Percentiles rank a stretch among this genome's conserved stretches.
Conservation (phyloP, 1,140 invertebrate species). For the Zeugodacus cucurbitae region DNA sequence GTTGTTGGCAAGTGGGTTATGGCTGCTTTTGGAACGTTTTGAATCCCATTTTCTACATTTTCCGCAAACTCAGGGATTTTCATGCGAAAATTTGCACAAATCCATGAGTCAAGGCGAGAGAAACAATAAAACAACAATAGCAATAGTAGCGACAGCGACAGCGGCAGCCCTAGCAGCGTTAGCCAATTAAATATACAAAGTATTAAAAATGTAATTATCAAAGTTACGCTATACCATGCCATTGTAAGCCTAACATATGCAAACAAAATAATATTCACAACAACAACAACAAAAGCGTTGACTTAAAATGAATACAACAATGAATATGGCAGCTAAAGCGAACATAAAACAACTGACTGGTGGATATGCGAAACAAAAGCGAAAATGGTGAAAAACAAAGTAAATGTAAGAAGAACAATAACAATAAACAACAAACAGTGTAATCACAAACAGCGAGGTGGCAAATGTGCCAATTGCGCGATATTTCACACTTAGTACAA, state of each 20-base stretch:
- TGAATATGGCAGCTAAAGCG: background rate
- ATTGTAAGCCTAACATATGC: background rate
- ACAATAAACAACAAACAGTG: background rate
- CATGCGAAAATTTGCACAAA: background rate
- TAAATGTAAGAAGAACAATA: background rate
- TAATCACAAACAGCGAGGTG: background rate
- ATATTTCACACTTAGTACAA: constrained; percentile 21
- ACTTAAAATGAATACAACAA: background rate
- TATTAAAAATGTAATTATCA: background rate
- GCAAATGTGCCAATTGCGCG: background rate
- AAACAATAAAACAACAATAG: background rate
- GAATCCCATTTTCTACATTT: background rate
- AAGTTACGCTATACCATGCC: background rate
- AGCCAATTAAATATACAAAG: background rate
- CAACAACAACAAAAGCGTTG: background rate
- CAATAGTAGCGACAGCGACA: no score
- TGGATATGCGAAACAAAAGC: background rate
- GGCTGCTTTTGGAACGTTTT: background rate
- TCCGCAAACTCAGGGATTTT: background rate
- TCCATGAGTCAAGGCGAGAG: background rate
- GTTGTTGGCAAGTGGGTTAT: background rate
- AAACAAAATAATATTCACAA: background rate
- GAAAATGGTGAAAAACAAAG: background rate
- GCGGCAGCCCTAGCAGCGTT: background rate
- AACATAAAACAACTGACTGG: background rate